Evolutionary conservation across 2,113 vertebrate species (phyloP).

Genomic region (Neodontobutis hainanensis): DNA sequence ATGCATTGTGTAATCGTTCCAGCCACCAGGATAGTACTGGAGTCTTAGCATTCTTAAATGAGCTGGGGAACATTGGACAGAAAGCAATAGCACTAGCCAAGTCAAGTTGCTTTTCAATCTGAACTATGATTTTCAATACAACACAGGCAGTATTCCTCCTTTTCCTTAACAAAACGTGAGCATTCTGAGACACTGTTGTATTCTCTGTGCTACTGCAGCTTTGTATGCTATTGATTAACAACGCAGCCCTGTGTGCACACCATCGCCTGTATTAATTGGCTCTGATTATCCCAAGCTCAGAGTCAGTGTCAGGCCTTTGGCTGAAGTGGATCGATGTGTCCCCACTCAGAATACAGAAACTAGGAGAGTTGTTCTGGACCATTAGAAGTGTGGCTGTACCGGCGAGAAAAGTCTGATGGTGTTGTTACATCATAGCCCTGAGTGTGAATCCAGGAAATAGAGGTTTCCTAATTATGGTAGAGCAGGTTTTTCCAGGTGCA

Average conservation of each 20-base stretch:
- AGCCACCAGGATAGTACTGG: slow-evolving; percentile 14
- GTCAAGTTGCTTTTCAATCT: background rate
- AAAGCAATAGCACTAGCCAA: background rate
- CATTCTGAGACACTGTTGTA: slow-evolving; percentile 13
- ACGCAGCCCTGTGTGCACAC: slow-evolving; percentile 5
- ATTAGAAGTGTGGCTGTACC: background rate
- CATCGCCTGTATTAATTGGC: slow-evolving; percentile 44
- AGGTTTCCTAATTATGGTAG: slow-evolving; percentile 7
- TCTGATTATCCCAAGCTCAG: slow-evolving; percentile 48
- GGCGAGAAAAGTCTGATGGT: slow-evolving; percentile 2
- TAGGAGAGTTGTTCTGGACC: background rate
- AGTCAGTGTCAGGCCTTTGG: slow-evolving; percentile 40
- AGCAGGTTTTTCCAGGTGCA: slow-evolving; percentile 28
- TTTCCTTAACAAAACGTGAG: too few relatives aligned
- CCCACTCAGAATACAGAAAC: slow-evolving; percentile 44
- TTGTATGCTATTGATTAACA: slow-evolving; percentile 34
- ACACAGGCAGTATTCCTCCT: too few relatives aligned
- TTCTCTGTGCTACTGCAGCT: slow-evolving; percentile 22
- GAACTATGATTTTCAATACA: too few relatives aligned
- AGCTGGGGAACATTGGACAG: slow-evolving; percentile 30
- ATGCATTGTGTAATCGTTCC: slow-evolving; percentile 9
- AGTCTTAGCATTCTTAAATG: slow-evolving; percentile 25
- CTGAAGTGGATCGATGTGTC: slow-evolving; percentile 39
- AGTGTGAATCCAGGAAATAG: slow-evolving; percentile 19
- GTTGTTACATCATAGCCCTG: slow-evolving; percentile 2